A percentile compares a stretch with the other conserved stretches of the same genome.
Evolutionary conservation across 2,113 vertebrate genomes (phyloP).

Genomic region (Solea senegalensis): DNA sequence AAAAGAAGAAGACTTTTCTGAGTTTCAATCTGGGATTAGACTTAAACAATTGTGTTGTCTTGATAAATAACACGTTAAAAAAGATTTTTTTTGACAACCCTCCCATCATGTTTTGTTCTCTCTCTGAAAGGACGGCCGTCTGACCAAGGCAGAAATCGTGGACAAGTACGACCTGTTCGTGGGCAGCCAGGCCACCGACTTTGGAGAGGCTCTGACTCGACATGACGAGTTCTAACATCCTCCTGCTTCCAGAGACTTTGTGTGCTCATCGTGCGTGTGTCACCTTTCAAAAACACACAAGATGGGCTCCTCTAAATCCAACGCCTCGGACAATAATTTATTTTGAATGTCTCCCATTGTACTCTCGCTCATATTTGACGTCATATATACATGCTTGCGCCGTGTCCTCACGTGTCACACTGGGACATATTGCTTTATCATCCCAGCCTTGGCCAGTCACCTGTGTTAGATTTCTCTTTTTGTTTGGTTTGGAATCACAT

Average conservation of each 20-base stretch:
- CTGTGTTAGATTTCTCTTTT: background rate
- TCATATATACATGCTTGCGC: conserved; percentile 31
- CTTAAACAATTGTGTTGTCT: no score
- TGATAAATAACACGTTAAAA: no score
- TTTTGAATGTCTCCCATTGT: conserved; percentile 76
- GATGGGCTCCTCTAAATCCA: conserved; percentile 47
- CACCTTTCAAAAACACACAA: conserved; percentile 18
- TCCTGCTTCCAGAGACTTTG: conserved; percentile 54
- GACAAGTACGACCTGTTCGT: conserved; percentile 96
- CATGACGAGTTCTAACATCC: conserved; percentile 91
- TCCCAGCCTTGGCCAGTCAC: background rate
- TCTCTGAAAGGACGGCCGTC: conserved; percentile 86
- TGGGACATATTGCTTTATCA: conserved; percentile 29
- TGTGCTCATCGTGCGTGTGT: conserved; percentile 41
- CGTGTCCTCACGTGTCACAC: conserved; percentile 19
- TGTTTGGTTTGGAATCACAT: background rate
- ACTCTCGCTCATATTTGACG: conserved; percentile 52
- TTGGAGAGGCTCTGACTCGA: conserved; percentile 93
- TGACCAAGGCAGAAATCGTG: conserved; percentile 92
- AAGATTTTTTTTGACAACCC: no score
- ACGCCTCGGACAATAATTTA: conserved; percentile 86
- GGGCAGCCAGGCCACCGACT: conserved; percentile 97
- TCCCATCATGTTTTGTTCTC: background rate
- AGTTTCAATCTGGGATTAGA: no score
- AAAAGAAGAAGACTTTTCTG: no score